A percentile compares a stretch with the other conserved stretches of the same genome.
Evolutionary conservation across 2,888 invertebrate genomes (phyloP).

Genomic region (Encarsia formosa): DNA sequence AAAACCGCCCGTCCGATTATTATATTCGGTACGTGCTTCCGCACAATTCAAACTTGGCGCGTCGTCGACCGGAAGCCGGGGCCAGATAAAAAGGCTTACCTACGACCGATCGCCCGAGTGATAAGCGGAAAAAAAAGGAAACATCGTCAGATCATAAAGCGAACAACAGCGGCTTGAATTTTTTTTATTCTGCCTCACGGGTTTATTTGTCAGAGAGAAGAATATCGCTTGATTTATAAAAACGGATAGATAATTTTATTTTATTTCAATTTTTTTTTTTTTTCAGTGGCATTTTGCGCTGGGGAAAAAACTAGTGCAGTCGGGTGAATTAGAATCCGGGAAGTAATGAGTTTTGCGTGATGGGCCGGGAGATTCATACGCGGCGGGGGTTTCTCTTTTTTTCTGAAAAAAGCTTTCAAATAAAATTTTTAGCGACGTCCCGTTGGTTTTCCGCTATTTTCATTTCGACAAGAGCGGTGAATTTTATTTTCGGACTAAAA

Average conservation of each 20-base stretch:
- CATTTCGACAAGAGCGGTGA: too few species aligned
- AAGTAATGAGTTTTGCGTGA: too few species aligned
- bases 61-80: not conserved
- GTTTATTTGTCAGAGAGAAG: slow-evolving; percentile 18
- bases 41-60: slow-evolving; percentile 17
- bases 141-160: slow-evolving; percentile 16
- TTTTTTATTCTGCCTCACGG: slow-evolving; percentile 13
- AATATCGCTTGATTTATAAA: slow-evolving; percentile 16
- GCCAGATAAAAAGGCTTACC: slow-evolving; percentile 27
- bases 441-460: too few species aligned
- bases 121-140: slow-evolving; percentile 2
- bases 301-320: too few species aligned
- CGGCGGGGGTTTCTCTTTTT: too few species aligned
- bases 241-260: slow-evolving; percentile 15
- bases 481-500: too few species aligned
- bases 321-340: too few species aligned
- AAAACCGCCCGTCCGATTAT: slow-evolving; percentile 21
- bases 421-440: too few species aligned
- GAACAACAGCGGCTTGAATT: slow-evolving; percentile 16
- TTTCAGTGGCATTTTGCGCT: too few species aligned
- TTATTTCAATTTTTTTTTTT: slow-evolving; percentile 13
- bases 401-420: too few species aligned
- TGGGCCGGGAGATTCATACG: too few species aligned
- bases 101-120: slow-evolving; percentile 14
- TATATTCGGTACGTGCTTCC: slow-evolving; percentile 25